phyloP scores from a whole-genome alignment of 1,140 invertebrate genomes.

The Anoplophora glabripennis region DNA sequence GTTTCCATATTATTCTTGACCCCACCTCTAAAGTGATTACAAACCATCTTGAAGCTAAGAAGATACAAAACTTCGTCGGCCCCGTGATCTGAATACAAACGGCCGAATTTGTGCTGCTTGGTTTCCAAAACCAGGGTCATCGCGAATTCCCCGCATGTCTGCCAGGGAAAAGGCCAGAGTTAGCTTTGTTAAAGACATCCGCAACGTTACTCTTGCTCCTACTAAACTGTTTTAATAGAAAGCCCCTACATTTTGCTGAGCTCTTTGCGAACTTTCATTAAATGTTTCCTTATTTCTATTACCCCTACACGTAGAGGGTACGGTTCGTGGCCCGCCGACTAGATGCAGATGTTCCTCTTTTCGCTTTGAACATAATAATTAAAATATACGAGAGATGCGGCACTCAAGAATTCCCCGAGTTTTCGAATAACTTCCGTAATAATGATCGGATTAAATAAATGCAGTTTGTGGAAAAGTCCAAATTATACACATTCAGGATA shows the following conservation, averaged over 20 bases:
- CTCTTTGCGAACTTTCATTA: conserved; percentile 29
- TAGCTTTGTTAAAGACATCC: conserved; percentile 41
- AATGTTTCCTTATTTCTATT: conserved; percentile 16
- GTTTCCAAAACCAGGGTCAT: conserved; percentile 40
- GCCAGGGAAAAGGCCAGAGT: conserved; percentile 31
- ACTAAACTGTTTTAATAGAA: conserved; percentile 12
- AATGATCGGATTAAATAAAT: too few relatives aligned
- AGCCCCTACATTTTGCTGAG: conserved; percentile 15
- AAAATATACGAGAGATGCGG: too few relatives aligned
- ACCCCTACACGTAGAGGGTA: conserved; percentile 1
- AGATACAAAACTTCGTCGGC: conserved; percentile 40
- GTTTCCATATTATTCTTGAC: conserved; percentile 13
- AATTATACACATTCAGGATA: too few relatives aligned
- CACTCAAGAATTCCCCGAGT: too few relatives aligned
- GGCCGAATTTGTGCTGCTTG: conserved; percentile 38
- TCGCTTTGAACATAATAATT: background rate
- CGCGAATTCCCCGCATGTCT: conserved; percentile 37
- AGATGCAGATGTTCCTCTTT: background rate
- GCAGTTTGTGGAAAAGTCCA: too few relatives aligned
- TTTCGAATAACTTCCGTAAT: too few relatives aligned
- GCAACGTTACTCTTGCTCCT: conserved; percentile 24
- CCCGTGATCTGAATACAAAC: conserved; percentile 38
- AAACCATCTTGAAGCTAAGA: conserved; percentile 40
- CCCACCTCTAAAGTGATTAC: conserved; percentile 39
- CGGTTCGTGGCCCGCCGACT: background rate